Percentiles rank a stretch among this genome's conserved stretches.
Conservation (phyloP, 2,113 vertebrate genomes). For the Oryzias woworae region DNA sequence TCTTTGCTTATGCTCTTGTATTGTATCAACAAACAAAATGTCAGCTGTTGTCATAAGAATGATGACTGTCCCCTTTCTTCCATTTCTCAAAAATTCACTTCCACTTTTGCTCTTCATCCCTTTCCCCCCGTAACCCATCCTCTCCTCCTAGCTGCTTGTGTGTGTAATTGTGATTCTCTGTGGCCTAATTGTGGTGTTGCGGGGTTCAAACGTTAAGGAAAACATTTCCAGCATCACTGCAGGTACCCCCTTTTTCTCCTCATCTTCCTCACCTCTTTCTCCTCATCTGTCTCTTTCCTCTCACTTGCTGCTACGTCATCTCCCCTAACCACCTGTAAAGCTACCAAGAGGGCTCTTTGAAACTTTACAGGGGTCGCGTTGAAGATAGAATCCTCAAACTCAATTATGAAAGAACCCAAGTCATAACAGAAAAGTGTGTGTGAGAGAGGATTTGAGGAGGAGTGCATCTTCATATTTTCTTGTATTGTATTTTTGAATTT, state of each 20-base stretch:
- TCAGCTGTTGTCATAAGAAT: slow-evolving; percentile 53
- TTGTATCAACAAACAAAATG: slow-evolving; percentile 47
- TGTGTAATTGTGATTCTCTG: slow-evolving; percentile 49
- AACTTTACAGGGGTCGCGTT: slow-evolving; percentile 3
- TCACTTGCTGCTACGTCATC: slow-evolving; percentile 6
- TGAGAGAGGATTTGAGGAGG: not conserved
- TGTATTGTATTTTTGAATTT: slow-evolving; percentile 14
- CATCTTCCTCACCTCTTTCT: slow-evolving; percentile 11
- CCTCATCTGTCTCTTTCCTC: slow-evolving; percentile 7
- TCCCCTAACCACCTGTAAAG: not conserved
- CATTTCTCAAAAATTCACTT: slow-evolving; percentile 62
- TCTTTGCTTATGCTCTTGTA: slow-evolving; percentile 47
- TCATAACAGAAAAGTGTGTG: too few relatives aligned
- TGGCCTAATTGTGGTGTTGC: slow-evolving; percentile 62
- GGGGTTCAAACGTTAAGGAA: slow-evolving; percentile 44
- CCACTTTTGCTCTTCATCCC: slow-evolving; percentile 58
- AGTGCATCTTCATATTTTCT: not conserved
- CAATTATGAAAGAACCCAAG: too few relatives aligned
- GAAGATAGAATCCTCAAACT: not conserved
- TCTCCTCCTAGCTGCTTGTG: slow-evolving; percentile 25
- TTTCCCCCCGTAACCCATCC: slow-evolving; percentile 27
- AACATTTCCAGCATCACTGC: slow-evolving; percentile 38
- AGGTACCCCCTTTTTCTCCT: slow-evolving; percentile 4
- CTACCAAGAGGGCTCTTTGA: not conserved
- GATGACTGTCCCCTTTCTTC: slow-evolving; percentile 53